phyloP scores from a whole-genome alignment of 1,140 invertebrate species.

The Cydia fagiglandana region DNA sequence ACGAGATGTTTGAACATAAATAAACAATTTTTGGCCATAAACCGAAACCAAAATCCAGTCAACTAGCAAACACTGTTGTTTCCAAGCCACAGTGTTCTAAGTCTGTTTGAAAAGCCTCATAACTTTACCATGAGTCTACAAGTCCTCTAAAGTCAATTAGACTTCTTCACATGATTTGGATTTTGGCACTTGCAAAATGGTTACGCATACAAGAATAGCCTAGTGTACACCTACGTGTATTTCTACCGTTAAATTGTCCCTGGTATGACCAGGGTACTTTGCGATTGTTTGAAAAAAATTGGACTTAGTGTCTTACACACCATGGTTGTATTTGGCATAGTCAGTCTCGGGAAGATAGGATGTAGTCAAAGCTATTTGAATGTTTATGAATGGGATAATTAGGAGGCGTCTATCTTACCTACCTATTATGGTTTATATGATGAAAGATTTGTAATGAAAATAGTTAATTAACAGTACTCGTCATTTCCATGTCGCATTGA shows the following conservation, averaged over 20 bases:
- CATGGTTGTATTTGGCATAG: neutral
- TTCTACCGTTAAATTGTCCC: neutral
- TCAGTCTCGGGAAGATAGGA: neutral
- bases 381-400: neutral
- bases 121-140: constrained; percentile 34
- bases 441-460: constrained; percentile 1
- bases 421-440: neutral
- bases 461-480: neutral
- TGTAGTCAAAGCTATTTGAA: neutral
- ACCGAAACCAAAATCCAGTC: neutral
- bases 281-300: neutral
- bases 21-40: neutral
- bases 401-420: neutral
- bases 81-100: neutral
- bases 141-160: constrained; percentile 49
- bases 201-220: constrained; percentile 42
- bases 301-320: neutral
- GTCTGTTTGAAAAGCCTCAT: constrained; percentile 27
- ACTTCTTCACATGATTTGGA: constrained; percentile 40
- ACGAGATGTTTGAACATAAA: neutral
- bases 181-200: constrained; percentile 44
- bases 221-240: constrained; percentile 42
- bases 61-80: neutral
- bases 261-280: neutral
- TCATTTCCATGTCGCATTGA: neutral